A percentile compares a stretch with the other conserved stretches of the same genome.
Evolutionary conservation across 2,113 vertebrate genomes (phyloP).

Genomic region (Sarotherodon lohbergeri): DNA sequence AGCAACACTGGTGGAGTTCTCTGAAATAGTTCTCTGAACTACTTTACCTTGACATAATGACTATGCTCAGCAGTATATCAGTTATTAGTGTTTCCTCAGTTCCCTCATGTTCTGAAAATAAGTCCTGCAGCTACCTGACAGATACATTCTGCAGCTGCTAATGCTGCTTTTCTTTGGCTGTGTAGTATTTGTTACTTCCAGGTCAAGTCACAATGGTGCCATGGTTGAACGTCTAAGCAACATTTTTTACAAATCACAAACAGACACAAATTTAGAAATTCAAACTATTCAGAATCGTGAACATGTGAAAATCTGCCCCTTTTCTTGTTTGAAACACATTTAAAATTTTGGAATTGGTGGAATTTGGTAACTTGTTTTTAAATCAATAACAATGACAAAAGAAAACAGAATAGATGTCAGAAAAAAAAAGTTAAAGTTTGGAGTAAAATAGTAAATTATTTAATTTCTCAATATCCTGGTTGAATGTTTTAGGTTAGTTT

Average conservation of each 20-base stretch:
- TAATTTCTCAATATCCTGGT: neutral
- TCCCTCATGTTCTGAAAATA: neutral
- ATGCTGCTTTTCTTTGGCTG: neutral
- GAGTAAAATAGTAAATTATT: neutral
- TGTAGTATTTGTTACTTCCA: neutral
- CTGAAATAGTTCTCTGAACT: neutral
- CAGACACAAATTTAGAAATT: neutral
- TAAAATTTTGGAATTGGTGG: accelerated
- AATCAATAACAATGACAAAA: neutral
- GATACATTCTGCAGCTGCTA: neutral
- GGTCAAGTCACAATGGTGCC: neutral
- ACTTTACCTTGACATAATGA: neutral
- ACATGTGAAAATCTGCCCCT: neutral
- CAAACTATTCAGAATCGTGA: accelerated
- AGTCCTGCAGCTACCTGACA: neutral
- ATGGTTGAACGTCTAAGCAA: neutral
- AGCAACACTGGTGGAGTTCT: neutral
- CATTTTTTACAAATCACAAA: neutral
- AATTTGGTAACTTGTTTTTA: neutral
- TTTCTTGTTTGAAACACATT: neutral
- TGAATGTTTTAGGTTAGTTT: neutral
- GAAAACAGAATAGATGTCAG: neutral
- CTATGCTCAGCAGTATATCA: neutral
- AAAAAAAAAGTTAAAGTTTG: neutral
- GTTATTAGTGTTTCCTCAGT: neutral